Percentiles rank a stretch among this genome's conserved stretches.
Conservation (phyloP, 1,140 invertebrate genomes). For the Megathymus violae region DNA sequence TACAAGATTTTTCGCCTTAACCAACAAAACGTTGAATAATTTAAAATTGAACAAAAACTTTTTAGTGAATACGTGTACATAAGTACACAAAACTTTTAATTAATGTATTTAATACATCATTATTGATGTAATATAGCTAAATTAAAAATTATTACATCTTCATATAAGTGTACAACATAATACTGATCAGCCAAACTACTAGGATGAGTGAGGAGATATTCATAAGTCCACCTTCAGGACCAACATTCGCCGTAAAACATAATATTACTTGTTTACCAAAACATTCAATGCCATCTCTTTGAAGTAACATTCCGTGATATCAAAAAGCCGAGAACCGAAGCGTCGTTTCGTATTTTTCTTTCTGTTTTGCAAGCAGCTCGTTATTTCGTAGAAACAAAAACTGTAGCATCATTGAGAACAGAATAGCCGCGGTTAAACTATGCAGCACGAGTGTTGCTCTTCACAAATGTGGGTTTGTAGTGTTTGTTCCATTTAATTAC, state of each 20-base stretch:
- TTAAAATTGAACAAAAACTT: constrained; percentile 37
- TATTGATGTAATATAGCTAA: no score
- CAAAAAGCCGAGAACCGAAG: neutral
- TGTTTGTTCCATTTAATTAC: constrained; percentile 32
- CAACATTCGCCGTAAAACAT: neutral
- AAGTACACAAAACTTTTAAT: neutral
- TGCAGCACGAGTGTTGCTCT: neutral
- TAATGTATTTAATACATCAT: neutral
- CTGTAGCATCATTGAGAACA: constrained; percentile 18
- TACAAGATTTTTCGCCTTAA: constrained; percentile 43
- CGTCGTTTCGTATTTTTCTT: constrained; percentile 12
- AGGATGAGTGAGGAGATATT: no score
- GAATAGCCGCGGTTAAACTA: constrained; percentile 12
- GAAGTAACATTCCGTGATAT: constrained; percentile 3
- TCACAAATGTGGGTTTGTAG: constrained; percentile 20
- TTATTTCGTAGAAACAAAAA: constrained; percentile 27
- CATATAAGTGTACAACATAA: no score
- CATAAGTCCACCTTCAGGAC: no score
- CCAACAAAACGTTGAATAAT: constrained; percentile 47
- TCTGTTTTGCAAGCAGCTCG: constrained; percentile 21
- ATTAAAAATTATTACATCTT: no score
- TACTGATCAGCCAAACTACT: no score
- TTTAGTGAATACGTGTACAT: no score
- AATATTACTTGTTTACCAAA: neutral
- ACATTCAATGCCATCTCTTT: constrained; percentile 12